phyloP scores from a whole-genome alignment of 1,140 invertebrate species.

The Cotesia glomerata region DNA sequence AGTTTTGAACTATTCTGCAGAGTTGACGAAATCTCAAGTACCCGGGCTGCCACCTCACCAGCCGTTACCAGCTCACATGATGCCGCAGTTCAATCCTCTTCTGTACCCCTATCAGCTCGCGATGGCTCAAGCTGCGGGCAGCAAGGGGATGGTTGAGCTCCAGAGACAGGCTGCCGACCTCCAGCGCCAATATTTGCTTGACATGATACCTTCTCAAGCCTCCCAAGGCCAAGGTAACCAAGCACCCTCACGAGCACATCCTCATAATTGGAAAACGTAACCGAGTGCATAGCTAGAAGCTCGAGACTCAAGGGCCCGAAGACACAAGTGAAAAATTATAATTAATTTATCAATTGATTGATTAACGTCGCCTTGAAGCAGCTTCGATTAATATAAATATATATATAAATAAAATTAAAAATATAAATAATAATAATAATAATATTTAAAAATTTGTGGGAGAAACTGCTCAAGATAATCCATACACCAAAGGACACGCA shows the following conservation, averaged over 20 bases:
- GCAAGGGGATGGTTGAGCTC: slow-evolving; percentile 74
- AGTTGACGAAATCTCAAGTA: slow-evolving; percentile 65
- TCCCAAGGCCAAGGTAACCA: slow-evolving; percentile 58
- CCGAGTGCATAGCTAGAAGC: slow-evolving; percentile 45
- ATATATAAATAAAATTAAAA: not conserved
- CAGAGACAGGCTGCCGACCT: slow-evolving; percentile 83
- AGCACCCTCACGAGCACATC: slow-evolving; percentile 57
- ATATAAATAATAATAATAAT: not conserved
- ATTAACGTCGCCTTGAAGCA: not conserved
- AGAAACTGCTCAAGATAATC: not conserved
- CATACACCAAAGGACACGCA: not conserved
- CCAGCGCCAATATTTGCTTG: slow-evolving; percentile 93
- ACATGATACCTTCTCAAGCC: slow-evolving; percentile 86
- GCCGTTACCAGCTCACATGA: slow-evolving; percentile 75
- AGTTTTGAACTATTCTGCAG: slow-evolving; percentile 38
- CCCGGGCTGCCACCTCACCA: slow-evolving; percentile 67
- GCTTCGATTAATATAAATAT: not conserved
- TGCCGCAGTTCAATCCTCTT: slow-evolving; percentile 84
- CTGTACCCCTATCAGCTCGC: slow-evolving; percentile 87
- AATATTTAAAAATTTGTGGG: too few relatives aligned
- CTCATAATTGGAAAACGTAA: slow-evolving; percentile 64
- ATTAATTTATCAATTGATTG: too few relatives aligned
- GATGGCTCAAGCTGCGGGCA: slow-evolving; percentile 74
- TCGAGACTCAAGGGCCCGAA: not conserved
- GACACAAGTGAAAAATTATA: slow-evolving; percentile 9